A percentile compares a stretch with the other conserved stretches of the same genome.
Conservation (phyloP, 2,113 vertebrate genomes). For the Alethe castanea region DNA sequence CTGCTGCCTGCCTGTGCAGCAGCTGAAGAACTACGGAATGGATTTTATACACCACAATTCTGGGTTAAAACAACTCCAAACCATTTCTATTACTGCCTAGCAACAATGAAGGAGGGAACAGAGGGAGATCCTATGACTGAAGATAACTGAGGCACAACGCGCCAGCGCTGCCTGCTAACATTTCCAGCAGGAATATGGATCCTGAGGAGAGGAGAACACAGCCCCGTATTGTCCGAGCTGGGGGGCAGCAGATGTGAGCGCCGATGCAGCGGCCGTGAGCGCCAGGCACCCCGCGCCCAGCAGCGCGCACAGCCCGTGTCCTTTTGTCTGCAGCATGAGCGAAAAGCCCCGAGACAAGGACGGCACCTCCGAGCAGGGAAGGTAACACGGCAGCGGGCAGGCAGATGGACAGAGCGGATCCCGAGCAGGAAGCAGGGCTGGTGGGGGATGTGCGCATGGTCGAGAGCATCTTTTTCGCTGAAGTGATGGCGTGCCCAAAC, state of each 20-base stretch:
- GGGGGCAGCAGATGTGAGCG: constrained; percentile 68
- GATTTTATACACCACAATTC: constrained; percentile 65
- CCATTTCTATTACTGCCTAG: constrained; percentile 74
- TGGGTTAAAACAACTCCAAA: constrained; percentile 50
- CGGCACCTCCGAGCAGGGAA: constrained; percentile 40
- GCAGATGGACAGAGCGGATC: constrained; percentile 75
- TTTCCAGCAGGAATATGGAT: constrained; percentile 74
- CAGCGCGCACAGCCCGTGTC: not conserved
- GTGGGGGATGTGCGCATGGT: constrained; percentile 75
- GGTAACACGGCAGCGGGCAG: constrained; percentile 58
- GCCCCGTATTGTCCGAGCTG: constrained; percentile 73
- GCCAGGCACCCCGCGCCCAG: not conserved
- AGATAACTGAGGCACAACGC: constrained; percentile 40
- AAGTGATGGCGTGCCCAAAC: constrained; percentile 80
- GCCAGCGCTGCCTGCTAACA: constrained; percentile 52
- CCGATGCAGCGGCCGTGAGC: constrained; percentile 33
- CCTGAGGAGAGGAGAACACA: constrained; percentile 68
- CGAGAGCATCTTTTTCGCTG: constrained; percentile 71
- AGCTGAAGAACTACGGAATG: constrained; percentile 70
- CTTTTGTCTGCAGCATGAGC: constrained; percentile 64
- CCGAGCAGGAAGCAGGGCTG: constrained; percentile 66
- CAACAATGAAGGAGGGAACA: constrained; percentile 67
- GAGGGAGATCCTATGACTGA: constrained; percentile 63
- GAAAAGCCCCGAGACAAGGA: constrained; percentile 41
- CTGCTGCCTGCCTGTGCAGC: constrained; percentile 79